These are phyloP conservation scores for Indicator indicator DNA, from an alignment of 2,113 vertebrate genomes.

Conservation along the genomic window DNA sequence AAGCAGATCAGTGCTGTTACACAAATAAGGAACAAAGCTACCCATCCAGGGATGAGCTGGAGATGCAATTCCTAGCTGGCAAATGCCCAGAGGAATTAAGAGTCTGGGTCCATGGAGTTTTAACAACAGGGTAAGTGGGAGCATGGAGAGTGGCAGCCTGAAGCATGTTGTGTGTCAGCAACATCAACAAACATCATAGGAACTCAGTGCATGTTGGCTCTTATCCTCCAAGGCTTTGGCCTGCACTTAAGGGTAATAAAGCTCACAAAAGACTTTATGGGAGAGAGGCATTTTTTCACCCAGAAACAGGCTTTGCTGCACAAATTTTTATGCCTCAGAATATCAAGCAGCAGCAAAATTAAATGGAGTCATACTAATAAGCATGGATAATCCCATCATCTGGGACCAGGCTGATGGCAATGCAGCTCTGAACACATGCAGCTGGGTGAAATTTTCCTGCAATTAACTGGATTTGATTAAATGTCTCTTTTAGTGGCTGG, in stretches of 20 bases:
- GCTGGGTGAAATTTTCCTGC: constrained; percentile 1
- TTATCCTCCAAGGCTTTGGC: neutral
- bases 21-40: neutral
- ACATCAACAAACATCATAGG: fast-evolving
- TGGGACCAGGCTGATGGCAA: neutral
- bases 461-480: constrained; percentile 42
- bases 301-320: neutral
- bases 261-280: neutral
- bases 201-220: neutral
- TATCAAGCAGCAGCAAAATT: neutral
- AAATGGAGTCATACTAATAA: constrained; percentile 36
- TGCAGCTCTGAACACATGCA: neutral
- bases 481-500: constrained; percentile 22
- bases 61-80: neutral
- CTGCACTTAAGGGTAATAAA: neutral
- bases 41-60: neutral
- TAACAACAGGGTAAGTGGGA: neutral
- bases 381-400: constrained; percentile 47
- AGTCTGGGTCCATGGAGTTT: neutral
- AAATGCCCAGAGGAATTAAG: neutral
- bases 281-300: neutral
- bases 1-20: neutral
- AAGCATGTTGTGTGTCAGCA: neutral
- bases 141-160: neutral
- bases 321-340: neutral